Percentiles rank a stretch among this genome's conserved stretches.
These are phyloP conservation scores for Zaprionus lineosus DNA, from an alignment of 2,888 invertebrate genomes.

Conservation along the genomic window DNA sequence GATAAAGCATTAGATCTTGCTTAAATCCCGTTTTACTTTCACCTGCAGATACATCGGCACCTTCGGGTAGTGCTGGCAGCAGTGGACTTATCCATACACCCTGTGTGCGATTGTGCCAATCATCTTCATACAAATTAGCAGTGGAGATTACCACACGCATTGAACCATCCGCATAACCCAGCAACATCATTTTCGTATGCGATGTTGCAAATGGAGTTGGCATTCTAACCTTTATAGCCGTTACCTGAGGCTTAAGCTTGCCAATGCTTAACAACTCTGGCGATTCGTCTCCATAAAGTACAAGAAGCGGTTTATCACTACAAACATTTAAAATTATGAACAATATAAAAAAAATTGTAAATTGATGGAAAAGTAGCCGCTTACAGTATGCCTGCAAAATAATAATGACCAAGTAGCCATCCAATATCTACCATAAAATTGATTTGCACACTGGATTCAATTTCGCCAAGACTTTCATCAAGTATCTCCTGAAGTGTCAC, in stretches of 20 bases:
- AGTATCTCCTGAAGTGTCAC: slow-evolving; percentile 91
- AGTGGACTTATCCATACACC: slow-evolving; percentile 96
- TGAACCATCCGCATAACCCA: slow-evolving; percentile 91
- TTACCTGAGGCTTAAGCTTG: slow-evolving; percentile 86
- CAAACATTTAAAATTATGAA: not conserved
- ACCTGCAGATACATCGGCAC: slow-evolving; percentile 85
- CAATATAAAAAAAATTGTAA: not conserved
- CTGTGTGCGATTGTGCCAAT: slow-evolving; percentile 97
- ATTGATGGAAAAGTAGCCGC: slow-evolving; percentile 37
- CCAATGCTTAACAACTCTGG: slow-evolving; percentile 85
- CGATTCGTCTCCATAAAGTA: slow-evolving; percentile 90
- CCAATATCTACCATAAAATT: slow-evolving; percentile 96
- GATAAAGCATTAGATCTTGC: slow-evolving; percentile 88
- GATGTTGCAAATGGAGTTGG: slow-evolving; percentile 92
- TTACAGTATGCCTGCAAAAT: slow-evolving; percentile 88
- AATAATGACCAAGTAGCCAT: slow-evolving; percentile 94
- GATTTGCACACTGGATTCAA: slow-evolving; percentile 91
- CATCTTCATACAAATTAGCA: slow-evolving; percentile 94
- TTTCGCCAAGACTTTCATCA: slow-evolving; percentile 89
- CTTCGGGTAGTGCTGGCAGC: slow-evolving; percentile 86
- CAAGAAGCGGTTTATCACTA: slow-evolving; percentile 88
- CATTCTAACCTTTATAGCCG: slow-evolving; percentile 87
- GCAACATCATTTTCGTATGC: slow-evolving; percentile 95
- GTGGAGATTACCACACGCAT: slow-evolving; percentile 94
- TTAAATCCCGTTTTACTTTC: slow-evolving; percentile 94